These are phyloP conservation scores for Litoditis marina DNA, from an alignment of 2,888 invertebrate genomes.

Conservation along the genomic window DNA sequence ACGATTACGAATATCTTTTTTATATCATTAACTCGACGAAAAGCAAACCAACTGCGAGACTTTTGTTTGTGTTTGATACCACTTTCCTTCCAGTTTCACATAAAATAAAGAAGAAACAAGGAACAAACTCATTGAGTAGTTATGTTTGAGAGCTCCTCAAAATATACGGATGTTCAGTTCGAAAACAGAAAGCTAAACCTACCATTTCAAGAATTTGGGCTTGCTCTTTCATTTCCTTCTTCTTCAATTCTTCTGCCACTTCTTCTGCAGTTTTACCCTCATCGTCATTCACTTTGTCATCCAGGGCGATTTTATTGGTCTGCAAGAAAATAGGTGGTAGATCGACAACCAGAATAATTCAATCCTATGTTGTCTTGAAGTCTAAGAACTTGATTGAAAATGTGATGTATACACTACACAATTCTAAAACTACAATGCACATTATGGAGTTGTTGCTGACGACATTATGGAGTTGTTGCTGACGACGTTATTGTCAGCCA, in stretches of 20 bases:
- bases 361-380: too few relatives aligned
- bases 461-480: too few relatives aligned
- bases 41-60: background rate
- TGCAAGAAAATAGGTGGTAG: too few relatives aligned
- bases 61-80: background rate
- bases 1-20: background rate
- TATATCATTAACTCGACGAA: background rate
- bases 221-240: conserved; percentile 88
- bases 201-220: conserved; percentile 95
- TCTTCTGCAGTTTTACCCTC: conserved; percentile 81
- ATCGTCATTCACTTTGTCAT: conserved; percentile 66
- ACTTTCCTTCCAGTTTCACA: background rate
- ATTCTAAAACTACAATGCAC: too few relatives aligned
- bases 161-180: background rate
- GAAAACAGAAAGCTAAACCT: too few relatives aligned
- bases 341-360: too few relatives aligned
- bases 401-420: too few relatives aligned
- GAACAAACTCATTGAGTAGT: background rate
- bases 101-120: background rate
- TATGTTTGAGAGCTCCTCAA: background rate
- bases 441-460: too few relatives aligned
- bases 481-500: too few relatives aligned
- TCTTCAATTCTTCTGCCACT: conserved; percentile 80
- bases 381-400: too few relatives aligned
- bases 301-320: conserved; percentile 55